Evolutionary conservation across 1,140 invertebrate genomes (phyloP).

Genomic region (Drosophila lini): DNA sequence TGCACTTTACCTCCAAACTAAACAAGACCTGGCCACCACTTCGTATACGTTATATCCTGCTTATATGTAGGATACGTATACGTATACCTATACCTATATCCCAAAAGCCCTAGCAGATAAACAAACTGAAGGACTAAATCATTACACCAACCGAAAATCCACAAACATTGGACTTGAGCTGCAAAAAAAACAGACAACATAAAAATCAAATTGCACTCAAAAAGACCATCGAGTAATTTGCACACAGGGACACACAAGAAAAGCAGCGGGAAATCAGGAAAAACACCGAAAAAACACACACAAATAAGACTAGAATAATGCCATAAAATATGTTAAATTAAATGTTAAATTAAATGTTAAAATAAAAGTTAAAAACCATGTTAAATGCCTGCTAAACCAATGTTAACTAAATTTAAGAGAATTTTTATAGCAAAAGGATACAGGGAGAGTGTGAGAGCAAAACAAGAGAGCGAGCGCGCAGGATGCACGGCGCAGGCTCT

Average conservation of each 20-base stretch:
- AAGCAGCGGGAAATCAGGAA: slow-evolving; percentile 13
- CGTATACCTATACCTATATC: neutral
- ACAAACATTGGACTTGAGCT: slow-evolving; percentile 13
- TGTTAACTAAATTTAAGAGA: slow-evolving; percentile 12
- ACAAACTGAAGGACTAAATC: slow-evolving; percentile 33
- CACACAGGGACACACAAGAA: slow-evolving; percentile 34
- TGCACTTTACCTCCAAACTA: slow-evolving; percentile 24
- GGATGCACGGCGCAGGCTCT: slow-evolving; percentile 58
- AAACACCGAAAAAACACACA: slow-evolving; percentile 39
- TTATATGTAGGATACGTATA: neutral
- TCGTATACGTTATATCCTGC: slow-evolving; percentile 24
- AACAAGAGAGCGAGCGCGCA: slow-evolving; percentile 7
- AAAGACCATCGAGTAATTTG: slow-evolving; percentile 63
- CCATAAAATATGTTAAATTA: slow-evolving; percentile 24
- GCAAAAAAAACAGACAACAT: slow-evolving; percentile 57
- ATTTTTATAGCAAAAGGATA: neutral
- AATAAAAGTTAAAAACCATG: slow-evolving; percentile 14
- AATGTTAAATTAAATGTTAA: slow-evolving; percentile 19
- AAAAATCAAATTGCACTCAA: slow-evolving; percentile 75
- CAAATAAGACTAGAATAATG: slow-evolving; percentile 31
- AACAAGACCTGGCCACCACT: neutral
- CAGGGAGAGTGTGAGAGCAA: neutral
- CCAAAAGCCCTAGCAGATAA: slow-evolving; percentile 18
- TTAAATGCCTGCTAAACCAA: slow-evolving; percentile 35
- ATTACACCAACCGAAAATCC: slow-evolving; percentile 14